Base-by-base conservation (phyloP, 53 echinoderm and acorn worm genomes). In the Luidia sarsii region DNA sequence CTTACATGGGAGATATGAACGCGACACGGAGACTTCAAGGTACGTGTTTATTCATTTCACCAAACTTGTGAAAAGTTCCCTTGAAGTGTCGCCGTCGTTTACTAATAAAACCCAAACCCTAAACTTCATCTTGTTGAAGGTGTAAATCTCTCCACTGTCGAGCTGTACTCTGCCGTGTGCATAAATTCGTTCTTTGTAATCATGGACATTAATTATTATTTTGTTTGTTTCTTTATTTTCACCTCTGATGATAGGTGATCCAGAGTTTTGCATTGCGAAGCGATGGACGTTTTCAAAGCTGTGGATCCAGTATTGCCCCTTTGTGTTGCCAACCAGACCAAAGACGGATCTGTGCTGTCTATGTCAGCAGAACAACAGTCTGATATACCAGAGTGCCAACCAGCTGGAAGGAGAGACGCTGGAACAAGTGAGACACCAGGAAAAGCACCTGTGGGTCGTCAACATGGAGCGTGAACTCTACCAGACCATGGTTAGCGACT, bases 341-440 rank as follows among this genome's bases (percentile, higher is more conserved):
- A 70, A 28, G 62, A 83, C 70, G 0, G 83, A 83, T 24, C 33
- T 83, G 0, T 83, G 83, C 30, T 83, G 71, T 57, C 41, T 62
- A 2, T 83, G 83, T 32, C 71, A 70, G 63, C 45, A 9, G 7
- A 71, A 70, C 34, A 71, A 70, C 61, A 59, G 61, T 4, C 9
- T 18, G 0, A 50, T 71, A 3, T 75, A 71, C 57, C 54, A 33
- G 7, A 77, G 80, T 64, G 84, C 87, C 2, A 91, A 91, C 33
- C 50, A 59, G 48, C 75, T 30, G 48, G 72, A 69, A 14, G 71
- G 19, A n/a, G 70, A 82, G 8, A 87, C 83, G 32, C 32, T 30
- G 15, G 36, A 50, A 11, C 18, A 50, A n/a, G 52, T 92, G 3
- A 13, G 66, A 18, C 6, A 11, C 6, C 85, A 88, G 29, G 66